Percentiles rank a stretch among this genome's conserved stretches.
phyloP scores from a whole-genome alignment of 2,113 vertebrate genomes.

The Ceratotherium simum region DNA sequence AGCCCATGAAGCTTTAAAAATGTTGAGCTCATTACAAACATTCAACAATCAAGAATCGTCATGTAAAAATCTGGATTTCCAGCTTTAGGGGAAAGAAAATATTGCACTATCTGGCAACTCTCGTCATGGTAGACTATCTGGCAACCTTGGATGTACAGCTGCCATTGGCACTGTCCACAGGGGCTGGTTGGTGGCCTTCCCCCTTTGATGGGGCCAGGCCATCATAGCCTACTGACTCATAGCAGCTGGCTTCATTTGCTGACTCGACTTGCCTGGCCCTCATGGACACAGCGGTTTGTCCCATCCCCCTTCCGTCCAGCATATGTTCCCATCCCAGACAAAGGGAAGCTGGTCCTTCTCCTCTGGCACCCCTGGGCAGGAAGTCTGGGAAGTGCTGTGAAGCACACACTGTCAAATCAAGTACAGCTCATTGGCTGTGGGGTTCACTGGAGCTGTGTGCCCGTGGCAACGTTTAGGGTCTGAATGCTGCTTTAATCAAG shows the following conservation, averaged over 20 bases:
- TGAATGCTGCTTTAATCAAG: not conserved
- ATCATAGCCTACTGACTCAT: not conserved
- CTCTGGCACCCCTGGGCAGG: not conserved
- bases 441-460: not conserved
- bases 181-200: not conserved
- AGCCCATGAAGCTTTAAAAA: not conserved
- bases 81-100: not conserved
- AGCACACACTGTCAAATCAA: not conserved
- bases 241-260: not conserved
- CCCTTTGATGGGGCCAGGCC: not conserved
- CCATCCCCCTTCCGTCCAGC: not conserved
- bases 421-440: not conserved
- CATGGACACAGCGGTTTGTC: too few relatives aligned
- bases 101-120: not conserved
- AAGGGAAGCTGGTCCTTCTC: not conserved
- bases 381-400: not conserved
- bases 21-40: not conserved
- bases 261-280: not conserved
- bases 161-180: too few relatives aligned
- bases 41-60: not conserved
- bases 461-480: not conserved
- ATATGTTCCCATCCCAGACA: not conserved
- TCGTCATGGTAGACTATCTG: not conserved
- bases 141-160: not conserved
- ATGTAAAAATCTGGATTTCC: not conserved